Percentiles rank a stretch among this genome's conserved stretches.
Conservation (phyloP, 2,888 invertebrate genomes). For the Xestia c-nigrum region DNA sequence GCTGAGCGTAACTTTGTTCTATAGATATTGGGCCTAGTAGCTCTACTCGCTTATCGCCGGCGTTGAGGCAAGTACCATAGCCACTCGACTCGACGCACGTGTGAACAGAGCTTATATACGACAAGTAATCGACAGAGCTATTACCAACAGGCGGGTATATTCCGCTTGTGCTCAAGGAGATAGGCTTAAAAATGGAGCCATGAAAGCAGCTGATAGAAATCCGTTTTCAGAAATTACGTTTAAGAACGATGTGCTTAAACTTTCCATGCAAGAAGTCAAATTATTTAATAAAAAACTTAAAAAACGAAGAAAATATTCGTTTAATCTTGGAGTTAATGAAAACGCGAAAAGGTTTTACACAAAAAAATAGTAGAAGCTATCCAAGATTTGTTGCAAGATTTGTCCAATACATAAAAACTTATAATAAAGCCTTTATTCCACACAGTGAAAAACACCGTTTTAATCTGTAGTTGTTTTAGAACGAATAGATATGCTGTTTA, state of each 20-base stretch:
- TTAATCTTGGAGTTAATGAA: no score
- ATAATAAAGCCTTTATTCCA: no score
- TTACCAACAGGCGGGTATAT: conserved; percentile 58
- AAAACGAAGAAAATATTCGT: no score
- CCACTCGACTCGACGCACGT: conserved; percentile 39
- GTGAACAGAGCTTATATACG: conserved; percentile 59
- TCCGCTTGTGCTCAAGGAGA: conserved; percentile 39
- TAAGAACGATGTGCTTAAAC: neutral
- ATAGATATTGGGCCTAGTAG: neutral
- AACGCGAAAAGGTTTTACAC: no score
- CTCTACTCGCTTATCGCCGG: neutral
- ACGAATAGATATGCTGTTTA: neutral
- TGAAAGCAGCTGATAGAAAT: conserved; percentile 21
- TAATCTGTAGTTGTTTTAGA: neutral
- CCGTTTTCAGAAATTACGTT: neutral
- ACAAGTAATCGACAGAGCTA: conserved; percentile 62
- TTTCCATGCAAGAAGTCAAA: neutral
- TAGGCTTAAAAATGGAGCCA: conserved; percentile 51
- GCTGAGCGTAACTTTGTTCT: neutral
- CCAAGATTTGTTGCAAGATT: no score
- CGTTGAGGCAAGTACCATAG: conserved; percentile 7
- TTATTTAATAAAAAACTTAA: no score
- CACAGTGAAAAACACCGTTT: neutral
- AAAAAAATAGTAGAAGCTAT: no score
- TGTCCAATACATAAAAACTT: no score